These are phyloP conservation scores for Okamejei kenojei DNA, from an alignment of 2,797 vertebrate species.

Conservation along the genomic window DNA sequence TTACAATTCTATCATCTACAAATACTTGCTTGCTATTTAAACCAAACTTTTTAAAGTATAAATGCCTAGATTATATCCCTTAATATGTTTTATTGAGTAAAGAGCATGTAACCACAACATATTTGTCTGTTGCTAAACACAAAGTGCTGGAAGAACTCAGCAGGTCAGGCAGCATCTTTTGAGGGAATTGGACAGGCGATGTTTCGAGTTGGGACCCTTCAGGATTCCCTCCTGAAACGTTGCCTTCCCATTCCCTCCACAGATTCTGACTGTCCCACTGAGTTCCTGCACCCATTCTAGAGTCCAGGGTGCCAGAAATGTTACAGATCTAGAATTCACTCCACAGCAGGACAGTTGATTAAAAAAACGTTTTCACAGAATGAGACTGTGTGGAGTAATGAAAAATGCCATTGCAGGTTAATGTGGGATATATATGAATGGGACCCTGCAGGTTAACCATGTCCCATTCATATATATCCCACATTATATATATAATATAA, in stretches of 20 bases:
- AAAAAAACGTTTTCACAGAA: neutral
- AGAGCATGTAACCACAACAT: neutral
- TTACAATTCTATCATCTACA: neutral
- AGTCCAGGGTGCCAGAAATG: neutral
- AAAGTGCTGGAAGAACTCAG: too few species aligned
- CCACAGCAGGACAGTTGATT: neutral
- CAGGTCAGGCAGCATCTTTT: too few species aligned
- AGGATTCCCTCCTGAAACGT: too few species aligned
- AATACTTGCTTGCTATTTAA: neutral
- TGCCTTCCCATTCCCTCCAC: too few species aligned
- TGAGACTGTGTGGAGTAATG: neutral
- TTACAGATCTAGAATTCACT: neutral
- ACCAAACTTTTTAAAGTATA: neutral
- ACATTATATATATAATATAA: too few species aligned
- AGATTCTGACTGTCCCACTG: too few species aligned
- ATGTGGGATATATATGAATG: neutral
- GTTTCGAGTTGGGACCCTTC: too few species aligned
- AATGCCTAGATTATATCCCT: too few species aligned
- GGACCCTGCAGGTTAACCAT: too few species aligned
- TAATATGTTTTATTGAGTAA: neutral
- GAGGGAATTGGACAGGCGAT: too few species aligned
- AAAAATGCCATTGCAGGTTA: neutral
- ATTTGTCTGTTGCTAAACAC: neutral
- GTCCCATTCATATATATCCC: too few species aligned
- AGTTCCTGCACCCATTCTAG: too few species aligned